Base-by-base conservation (phyloP, 2,113 vertebrate genomes). In the Capra hircus region DNA sequence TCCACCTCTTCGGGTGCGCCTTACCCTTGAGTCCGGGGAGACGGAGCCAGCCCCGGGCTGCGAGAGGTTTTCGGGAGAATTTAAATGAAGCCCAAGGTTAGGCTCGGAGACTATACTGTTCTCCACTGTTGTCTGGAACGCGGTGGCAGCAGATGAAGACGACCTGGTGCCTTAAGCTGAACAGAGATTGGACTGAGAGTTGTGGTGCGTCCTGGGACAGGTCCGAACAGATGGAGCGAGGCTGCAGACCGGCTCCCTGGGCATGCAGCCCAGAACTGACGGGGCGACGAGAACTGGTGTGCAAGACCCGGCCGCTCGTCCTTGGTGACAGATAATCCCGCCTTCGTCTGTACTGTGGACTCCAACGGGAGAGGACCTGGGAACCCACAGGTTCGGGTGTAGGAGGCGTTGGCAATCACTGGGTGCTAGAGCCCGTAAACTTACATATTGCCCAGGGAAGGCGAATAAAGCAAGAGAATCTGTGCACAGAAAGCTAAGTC, bases 1-100 rank as follows among this genome's bases (percentile, higher is more conserved):
- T 36, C 1, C 0, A 12, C 5, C 8, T 43, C 33, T 6, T 25
- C 2, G 48, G 57, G 74, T 30, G 59, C 25, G 50, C 59, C 0
- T n/a, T 17, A 10, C 48, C 59, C 96, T 60, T 50, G 45, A 9
- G 86, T 52, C 60, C 53, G 0, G 4, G 43, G 27, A 50, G 84
- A 91, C 48, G 74, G 91, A 30, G 89, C n/a, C 53, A 5, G 52
- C 17, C 11, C 0, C 0, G 12, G 36, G 43, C 27, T 14, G 12
- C 3, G 2, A 3, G 11, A n/a, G 8, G 64, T 59, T 77, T 67
- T 86, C 21, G 1, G 53, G 64, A 40, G 85, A 77, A 36, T 43
- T 88, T 67, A 85, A 62, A 57, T 25, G 43, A 28, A 78, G 40
- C 25, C 14, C 7, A 25, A 36, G 6, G 19, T 23, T 15, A 25